Evolutionary conservation across 1,140 invertebrate genomes (phyloP).

Genomic region (Pteromalus puparum): DNA sequence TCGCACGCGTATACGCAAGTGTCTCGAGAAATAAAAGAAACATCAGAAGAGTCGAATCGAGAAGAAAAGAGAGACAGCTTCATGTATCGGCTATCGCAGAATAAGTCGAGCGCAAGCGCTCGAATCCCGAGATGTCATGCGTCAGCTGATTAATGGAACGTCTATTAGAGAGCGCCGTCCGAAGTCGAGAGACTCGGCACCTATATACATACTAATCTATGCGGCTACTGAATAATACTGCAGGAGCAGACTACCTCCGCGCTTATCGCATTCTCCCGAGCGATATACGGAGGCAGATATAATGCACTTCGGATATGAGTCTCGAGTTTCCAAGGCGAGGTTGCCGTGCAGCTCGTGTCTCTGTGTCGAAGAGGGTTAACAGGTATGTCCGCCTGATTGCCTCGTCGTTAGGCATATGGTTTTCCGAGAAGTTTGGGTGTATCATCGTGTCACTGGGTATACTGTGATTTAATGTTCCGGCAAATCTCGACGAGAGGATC

Average conservation of each 20-base stretch:
- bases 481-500: too few species aligned
- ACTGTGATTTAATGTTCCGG: too few species aligned
- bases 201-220: not conserved
- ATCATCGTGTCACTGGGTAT: not conserved
- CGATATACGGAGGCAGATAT: not conserved
- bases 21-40: not conserved
- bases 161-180: slow-evolving; percentile 38
- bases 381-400: not conserved
- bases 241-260: not conserved
- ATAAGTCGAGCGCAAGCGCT: slow-evolving; percentile 9
- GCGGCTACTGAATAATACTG: slow-evolving; percentile 42
- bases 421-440: not conserved
- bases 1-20: not conserved
- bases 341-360: not conserved
- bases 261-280: not conserved
- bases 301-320: not conserved
- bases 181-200: not conserved
- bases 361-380: not conserved
- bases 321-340: not conserved
- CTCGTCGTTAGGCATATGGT: not conserved
- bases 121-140: slow-evolving; percentile 38
- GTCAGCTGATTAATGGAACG: slow-evolving; percentile 45
- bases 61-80: slow-evolving; percentile 21
- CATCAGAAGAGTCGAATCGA: not conserved
- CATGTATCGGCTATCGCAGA: slow-evolving; percentile 46